Base-by-base conservation (phyloP, 2,797 vertebrate genomes). In the Gymnopithys bicolor region DNA sequence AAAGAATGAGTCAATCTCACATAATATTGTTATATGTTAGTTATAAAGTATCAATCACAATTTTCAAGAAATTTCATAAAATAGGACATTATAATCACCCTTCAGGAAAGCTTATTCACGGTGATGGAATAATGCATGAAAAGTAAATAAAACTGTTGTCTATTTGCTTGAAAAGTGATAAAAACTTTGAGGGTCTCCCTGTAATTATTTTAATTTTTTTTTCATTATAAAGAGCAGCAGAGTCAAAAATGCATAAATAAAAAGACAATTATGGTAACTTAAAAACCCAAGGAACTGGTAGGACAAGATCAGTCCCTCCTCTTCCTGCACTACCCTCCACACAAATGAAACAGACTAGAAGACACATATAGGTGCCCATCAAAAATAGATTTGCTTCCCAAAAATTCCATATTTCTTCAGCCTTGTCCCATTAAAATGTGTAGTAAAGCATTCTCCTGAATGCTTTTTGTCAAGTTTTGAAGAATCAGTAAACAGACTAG, bases 21-120 rank as follows among this genome's bases (percentile, higher is more conserved):
- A 71, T 78, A 77, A 53, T 84, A 51, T 24, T 67, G 19, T 27
- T 46, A 53, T 95, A 87, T 85, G 53, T 64, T 91, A 58, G 41
- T 66, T 48, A 59, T 90, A 94, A 90, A 96, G 73, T 84, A 93
- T 92, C 74, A 84, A 58, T 85, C 84, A 78, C 58, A 68, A 92
- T 76, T 63, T 78, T 76, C 87, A 89, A 94, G 27, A 30, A 43
- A 60, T 93, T 95, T 90, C 28, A 58, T 56, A 30, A 67, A 88
- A 85, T 92, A 67, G 60, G 41, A 32, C 9, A 28, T 92, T 77
- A 74, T 79, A 84, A 60, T 78, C 32, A 87, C n/a, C 27, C 89
- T 89, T 81, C 59, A 76, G 52, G 24, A 95, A 75, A 87, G 7
- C 33, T 69, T 67, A 48, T 87, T 95, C 52, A 49, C 22, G 66